Conservation (phyloP, 2,888 invertebrate species). For the Empis stercorea region DNA sequence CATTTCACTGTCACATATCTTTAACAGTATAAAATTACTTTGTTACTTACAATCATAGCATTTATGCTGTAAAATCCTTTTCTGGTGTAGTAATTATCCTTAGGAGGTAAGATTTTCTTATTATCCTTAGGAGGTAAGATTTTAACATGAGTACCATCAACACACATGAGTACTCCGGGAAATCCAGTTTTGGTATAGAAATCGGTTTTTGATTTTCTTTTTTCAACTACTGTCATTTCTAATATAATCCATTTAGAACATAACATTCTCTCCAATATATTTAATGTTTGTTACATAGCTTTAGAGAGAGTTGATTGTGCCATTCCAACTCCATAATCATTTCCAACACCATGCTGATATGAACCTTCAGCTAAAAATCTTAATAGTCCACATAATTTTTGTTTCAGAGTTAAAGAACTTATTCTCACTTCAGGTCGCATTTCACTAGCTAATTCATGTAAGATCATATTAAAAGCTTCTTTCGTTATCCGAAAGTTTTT, state of each 20-base stretch:
- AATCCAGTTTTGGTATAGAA: constrained; percentile 8
- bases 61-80: constrained; percentile 5
- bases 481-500: too few relatives aligned
- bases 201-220: constrained; percentile 4
- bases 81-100: constrained; percentile 9
- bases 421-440: too few relatives aligned
- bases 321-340: constrained; percentile 7
- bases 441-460: too few relatives aligned
- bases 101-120: too few relatives aligned
- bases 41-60: constrained; percentile 2
- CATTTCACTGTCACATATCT: background rate
- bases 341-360: constrained; percentile 9
- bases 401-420: too few relatives aligned
- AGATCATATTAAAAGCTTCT: too few relatives aligned
- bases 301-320: constrained; percentile 8
- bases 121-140: constrained; percentile 5
- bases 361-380: constrained; percentile 6
- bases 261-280: constrained; percentile 1
- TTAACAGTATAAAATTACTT: background rate
- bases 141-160: constrained; percentile 11
- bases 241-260: constrained; percentile 5
- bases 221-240: constrained; percentile 3
- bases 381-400: too few relatives aligned
- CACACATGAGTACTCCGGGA: constrained; percentile 9
- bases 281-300: background rate